Base-by-base conservation (phyloP, 2,888 invertebrate genomes). In the Xestia ashworthii region DNA sequence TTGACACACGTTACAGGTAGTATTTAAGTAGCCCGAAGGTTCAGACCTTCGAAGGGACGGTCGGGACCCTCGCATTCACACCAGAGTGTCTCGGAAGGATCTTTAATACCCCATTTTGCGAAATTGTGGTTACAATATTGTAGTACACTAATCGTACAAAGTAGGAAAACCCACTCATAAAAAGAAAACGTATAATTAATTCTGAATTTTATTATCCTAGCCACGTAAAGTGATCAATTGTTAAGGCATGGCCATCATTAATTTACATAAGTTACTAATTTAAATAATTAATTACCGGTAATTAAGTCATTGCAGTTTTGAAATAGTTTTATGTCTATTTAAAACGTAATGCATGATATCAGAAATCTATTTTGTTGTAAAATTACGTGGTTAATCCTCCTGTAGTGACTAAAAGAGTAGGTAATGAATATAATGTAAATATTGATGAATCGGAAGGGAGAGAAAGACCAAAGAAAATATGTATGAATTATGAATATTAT, bases 221-320 rank as follows among this genome's bases (percentile, higher is more conserved):
- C 6, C 46, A 48, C 46, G 19, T 62, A 62, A 60, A 48, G 48
- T 71, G 62, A 5, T 62, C n/a, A 62, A 71, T 62, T n/a, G 22
- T 38, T 50, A 38, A 72, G 48, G 62, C 62, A 71, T 0, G 46
- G 32, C 12, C 16, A n/a, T 14, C 32, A 9, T 32, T 58, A 11
- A 70, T 55, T 55, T 41, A 48, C 22, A 62, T 62, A 46, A 48
- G 22, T 32, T 48, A 38, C 19, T 71, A 16, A n/a, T 48, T 48
- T 64, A 71, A 46, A 38, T n/a, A 70, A 16, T 60, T 32, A 46
- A 46, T 60, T 71, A 71, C 25, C 12, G 62, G 62, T 64, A 48
- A 71, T 62, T n/a, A 71, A 71, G 16, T 38, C 60, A 5, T 62
- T 62, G 60, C 8, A 60, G 60, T 60, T 60, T 60, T 60, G 32